Evolutionary conservation across 1,140 invertebrate genomes (phyloP).

Genomic region (Drosophila lowei): DNA sequence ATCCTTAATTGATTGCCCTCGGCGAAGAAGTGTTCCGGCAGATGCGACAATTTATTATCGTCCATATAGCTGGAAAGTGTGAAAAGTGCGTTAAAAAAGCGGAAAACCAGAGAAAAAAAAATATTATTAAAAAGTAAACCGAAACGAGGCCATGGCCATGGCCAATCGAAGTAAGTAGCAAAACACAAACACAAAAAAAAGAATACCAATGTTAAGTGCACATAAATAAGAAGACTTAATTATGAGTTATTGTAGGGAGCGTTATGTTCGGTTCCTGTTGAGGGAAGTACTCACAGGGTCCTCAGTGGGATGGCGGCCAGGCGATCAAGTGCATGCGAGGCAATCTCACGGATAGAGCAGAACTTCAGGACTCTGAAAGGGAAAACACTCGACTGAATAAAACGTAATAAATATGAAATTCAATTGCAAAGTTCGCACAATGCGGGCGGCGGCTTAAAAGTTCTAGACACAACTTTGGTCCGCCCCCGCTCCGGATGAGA

Average conservation of each 20-base stretch:
- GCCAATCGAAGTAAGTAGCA: slow-evolving; percentile 10
- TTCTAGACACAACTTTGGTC: slow-evolving; percentile 19
- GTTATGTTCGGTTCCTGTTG: background rate
- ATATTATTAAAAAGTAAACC: slow-evolving; percentile 19
- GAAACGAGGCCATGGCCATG: slow-evolving; percentile 4
- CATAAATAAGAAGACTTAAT: slow-evolving; percentile 76
- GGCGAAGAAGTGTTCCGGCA: slow-evolving; percentile 76
- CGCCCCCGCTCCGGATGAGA: slow-evolving; percentile 1
- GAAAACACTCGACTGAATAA: slow-evolving; percentile 20
- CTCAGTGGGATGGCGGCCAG: slow-evolving; percentile 64
- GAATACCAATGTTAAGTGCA: slow-evolving; percentile 55
- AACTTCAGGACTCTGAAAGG: slow-evolving; percentile 71
- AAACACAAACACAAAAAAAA: slow-evolving; percentile 31
- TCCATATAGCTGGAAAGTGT: slow-evolving; percentile 76
- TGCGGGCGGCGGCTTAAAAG: slow-evolving; percentile 20
- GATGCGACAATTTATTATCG: slow-evolving; percentile 77
- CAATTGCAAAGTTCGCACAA: slow-evolving; percentile 50
- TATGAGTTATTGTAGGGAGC: slow-evolving; percentile 60
- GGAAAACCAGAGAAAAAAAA: slow-evolving; percentile 13
- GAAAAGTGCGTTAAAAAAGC: slow-evolving; percentile 26
- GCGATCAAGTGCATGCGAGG: slow-evolving; percentile 65
- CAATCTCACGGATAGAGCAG: slow-evolving; percentile 68
- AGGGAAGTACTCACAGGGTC: slow-evolving; percentile 70
- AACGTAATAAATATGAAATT: slow-evolving; percentile 60
- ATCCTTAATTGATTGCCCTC: slow-evolving; percentile 77